These are phyloP conservation scores for Myocastor coypus DNA, from an alignment of 2,113 vertebrate genomes.

Conservation along the genomic window DNA sequence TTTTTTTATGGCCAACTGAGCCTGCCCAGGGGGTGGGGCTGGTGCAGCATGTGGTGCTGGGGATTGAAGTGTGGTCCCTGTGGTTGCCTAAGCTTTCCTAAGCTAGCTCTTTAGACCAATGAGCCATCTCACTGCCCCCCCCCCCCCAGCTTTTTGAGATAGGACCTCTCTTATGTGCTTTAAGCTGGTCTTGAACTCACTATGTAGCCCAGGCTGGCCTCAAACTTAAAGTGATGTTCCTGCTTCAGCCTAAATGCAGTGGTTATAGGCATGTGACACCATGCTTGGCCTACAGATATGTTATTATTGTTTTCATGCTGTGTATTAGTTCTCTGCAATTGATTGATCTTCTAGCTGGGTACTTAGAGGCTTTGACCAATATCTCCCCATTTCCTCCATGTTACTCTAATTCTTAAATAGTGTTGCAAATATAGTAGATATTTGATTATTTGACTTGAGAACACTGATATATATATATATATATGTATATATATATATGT, in stretches of 20 bases:
- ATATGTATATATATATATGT: no score
- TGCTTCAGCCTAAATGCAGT: neutral
- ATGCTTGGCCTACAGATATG: neutral
- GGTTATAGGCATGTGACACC: neutral
- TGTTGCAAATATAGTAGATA: neutral
- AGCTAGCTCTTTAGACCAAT: no score
- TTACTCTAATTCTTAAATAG: neutral
- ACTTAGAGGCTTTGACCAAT: neutral
- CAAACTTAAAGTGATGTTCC: neutral
- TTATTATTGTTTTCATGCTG: neutral
- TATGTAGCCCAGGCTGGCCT: neutral
- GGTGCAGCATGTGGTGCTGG: no score
- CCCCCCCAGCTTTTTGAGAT: neutral
- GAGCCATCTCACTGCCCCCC: no score
- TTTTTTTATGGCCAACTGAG: no score
- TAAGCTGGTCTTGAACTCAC: neutral
- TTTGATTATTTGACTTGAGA: conserved; percentile 48
- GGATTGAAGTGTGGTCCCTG: no score
- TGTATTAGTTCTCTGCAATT: neutral
- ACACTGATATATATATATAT: no score
- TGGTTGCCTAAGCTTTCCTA: no score
- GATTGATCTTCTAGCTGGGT: neutral
- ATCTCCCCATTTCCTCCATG: neutral
- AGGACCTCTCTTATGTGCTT: neutral
- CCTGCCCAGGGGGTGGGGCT: no score